Evolutionary conservation across 2,888 invertebrate species (phyloP), one percentile per base, ranked within the genome.

Genomic region (Meteorus cinctellus): DNA sequence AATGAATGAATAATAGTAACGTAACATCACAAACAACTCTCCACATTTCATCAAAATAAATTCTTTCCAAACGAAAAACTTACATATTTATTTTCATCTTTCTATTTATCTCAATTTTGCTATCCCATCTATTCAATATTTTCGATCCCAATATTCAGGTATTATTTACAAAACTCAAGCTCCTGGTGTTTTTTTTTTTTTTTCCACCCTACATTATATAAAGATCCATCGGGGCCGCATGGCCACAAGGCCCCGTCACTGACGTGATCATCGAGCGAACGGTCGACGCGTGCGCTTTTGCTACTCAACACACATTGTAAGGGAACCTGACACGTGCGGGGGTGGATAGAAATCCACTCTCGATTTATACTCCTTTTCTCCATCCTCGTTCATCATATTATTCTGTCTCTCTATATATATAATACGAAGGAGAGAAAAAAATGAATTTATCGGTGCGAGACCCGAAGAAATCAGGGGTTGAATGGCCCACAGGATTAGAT

Each of bases 241-340:
- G 66, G 34, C 55, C 55, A 45, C 66, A 19, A 24, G 59, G 66
- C 66, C 41, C 65, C 48, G 16, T 36, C 41, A 27, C 41, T 67
- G 14, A 10, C 16, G 31, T 34, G 41, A 41, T 34, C 16, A 16
- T 48, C 48, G 6, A n/a, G 48, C n/a, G 16, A 48, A 48, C n/a
- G 48, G 48, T 16, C 4, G 19, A 55, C 55, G 55, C n/a, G 34
- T 66, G 24, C 41, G 34, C 19, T 19, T 19, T 3, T 4, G 12
- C 16, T 16, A 36, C 5, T 10, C 12, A 34, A 19, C 34, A 34
- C 34, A 24, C 10, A 55, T 24, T 27, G 63, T 10, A 41, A 16
- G 19, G 24, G 19, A 36, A 34, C 10, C 19, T n/a, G 78, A 77
- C 83, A 72, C 84, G 84, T 68, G 72, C 75, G 77, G 67, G 73